A percentile compares a stretch with the other conserved stretches of the same genome.
Evolutionary conservation across 1,140 invertebrate species (phyloP).

Genomic region (Calephelis nemesis): DNA sequence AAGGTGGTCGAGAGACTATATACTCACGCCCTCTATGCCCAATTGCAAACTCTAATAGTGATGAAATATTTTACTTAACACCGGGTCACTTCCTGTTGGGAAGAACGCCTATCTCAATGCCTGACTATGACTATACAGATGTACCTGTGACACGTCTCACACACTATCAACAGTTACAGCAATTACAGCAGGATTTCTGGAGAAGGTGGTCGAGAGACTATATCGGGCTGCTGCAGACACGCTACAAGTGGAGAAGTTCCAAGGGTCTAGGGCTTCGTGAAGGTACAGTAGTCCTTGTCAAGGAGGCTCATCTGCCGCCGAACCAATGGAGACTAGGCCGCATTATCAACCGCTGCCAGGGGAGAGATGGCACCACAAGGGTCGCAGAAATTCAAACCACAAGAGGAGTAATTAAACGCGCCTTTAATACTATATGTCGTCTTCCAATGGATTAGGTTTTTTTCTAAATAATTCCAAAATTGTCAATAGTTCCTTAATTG

Average conservation of each 20-base stretch:
- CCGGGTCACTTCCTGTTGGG: conserved; percentile 29
- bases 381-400: neutral
- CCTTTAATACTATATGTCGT: neutral
- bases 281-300: conserved; percentile 3
- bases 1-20: conserved; percentile 5
- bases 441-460: neutral
- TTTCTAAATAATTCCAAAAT: neutral
- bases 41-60: conserved; percentile 13
- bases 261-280: neutral
- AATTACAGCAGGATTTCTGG: conserved; percentile 8
- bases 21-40: conserved; percentile 23
- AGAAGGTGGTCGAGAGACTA: conserved; percentile 4
- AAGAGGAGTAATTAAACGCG: neutral
- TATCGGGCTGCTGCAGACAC: neutral
- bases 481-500: too few species aligned
- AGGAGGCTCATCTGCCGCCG: neutral
- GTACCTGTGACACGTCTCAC: neutral
- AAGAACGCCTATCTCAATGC: conserved; percentile 16
- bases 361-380: conserved; percentile 5
- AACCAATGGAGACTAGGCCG: neutral
- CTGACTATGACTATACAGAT: neutral
- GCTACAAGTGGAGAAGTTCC: neutral
- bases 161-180: neutral
- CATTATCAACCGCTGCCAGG: neutral
- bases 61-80: conserved; percentile 12